Base-by-base conservation (phyloP, 2,888 invertebrate genomes). In the Pardosa pseudoannulata region DNA sequence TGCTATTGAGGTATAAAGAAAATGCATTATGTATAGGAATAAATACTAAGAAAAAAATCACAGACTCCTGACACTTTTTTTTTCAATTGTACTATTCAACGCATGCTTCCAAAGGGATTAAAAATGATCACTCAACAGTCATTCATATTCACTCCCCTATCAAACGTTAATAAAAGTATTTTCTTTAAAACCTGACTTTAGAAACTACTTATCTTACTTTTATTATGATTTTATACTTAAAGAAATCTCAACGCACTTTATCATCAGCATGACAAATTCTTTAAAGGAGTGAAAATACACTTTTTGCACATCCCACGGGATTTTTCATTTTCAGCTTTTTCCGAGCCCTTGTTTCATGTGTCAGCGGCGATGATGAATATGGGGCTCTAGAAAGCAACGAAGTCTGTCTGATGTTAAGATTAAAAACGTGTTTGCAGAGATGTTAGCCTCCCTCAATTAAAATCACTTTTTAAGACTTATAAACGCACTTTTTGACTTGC, bases 191-290 rank as follows among this genome's bases (percentile, higher is more conserved):
- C 23, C 23, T 16, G 56, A 23, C 56, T 56, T 56, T 56, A 56
- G 56, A 56, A 56, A 56, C 19, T 56, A 56, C 56, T 56, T 56
- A 56, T 56, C 56, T 56, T 56, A 56, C 56, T 56, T 56, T 23
- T 56, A 23, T 56, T 19, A 56, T 56, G 23, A 23, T 56, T 56
- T 56, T 19, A 56, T 56, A 46, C 46, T 16, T 23, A 56, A 56
- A 56, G 46, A 46, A 56, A 56, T 56, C 56, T 56, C 56, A 56
- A 56, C 56, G 56, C 56, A 56, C 56, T 56, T 56, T 56, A 23
- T 56, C 56, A 23, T 56, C 56, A 23, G 23, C 19, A 56, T 56
- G 56, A 56, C 56, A 56, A 56, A 56, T 56, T 56, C 56, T 56
- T 56, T 23, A 56, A 56, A 56, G 23, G 23, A 23, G 23, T 5